These are phyloP conservation scores for Melangyna quadrimaculata DNA, from an alignment of 2,888 invertebrate species.

Conservation along the genomic window DNA sequence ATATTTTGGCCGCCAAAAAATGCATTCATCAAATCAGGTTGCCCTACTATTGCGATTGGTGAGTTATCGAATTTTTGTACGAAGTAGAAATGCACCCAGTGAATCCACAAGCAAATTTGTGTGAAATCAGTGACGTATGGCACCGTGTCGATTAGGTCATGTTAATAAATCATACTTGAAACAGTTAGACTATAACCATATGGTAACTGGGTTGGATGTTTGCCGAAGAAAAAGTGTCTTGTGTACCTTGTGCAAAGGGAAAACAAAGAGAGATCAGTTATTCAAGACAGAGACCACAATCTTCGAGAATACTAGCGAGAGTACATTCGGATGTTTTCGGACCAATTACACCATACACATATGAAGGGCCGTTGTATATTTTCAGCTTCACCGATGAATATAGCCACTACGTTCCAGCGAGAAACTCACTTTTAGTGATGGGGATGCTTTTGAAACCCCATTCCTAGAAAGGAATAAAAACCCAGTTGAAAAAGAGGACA, in stretches of 20 bases:
- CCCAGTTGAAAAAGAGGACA: background rate
- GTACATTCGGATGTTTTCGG: slow-evolving; percentile 48
- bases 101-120: background rate
- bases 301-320: slow-evolving; percentile 41
- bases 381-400: slow-evolving; percentile 41
- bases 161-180: slow-evolving; percentile 8
- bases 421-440: background rate
- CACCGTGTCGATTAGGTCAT: slow-evolving; percentile 40
- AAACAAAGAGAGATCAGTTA: background rate
- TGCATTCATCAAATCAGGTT: background rate
- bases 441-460: background rate
- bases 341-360: slow-evolving; percentile 31
- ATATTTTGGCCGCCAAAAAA: background rate
- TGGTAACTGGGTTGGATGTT: slow-evolving; percentile 32
- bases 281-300: slow-evolving; percentile 1
- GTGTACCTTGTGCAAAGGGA: background rate
- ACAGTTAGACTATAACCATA: background rate
- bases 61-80: background rate
- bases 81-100: background rate
- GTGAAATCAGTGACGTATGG: slow-evolving; percentile 34
- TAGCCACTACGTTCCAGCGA: slow-evolving; percentile 23
- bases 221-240: slow-evolving; percentile 15
- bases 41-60: background rate
- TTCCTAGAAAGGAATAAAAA: background rate
- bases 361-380: slow-evolving; percentile 23